phyloP scores from a whole-genome alignment of 2,113 vertebrate species.

The Murina feae region DNA sequence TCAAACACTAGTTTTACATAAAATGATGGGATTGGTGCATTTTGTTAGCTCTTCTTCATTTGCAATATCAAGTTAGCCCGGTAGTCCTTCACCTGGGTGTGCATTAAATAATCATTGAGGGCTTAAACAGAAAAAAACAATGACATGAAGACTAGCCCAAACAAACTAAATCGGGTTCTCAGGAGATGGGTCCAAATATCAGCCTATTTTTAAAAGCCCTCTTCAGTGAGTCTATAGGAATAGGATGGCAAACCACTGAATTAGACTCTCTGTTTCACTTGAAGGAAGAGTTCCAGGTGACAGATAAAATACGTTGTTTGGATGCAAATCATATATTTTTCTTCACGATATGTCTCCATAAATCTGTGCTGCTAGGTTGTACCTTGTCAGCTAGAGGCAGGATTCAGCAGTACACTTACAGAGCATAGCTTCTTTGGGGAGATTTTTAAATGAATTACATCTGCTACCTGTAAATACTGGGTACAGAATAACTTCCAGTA shows the following conservation, averaged over 20 bases:
- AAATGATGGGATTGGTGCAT: neutral
- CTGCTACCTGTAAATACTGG: neutral
- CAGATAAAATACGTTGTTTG: neutral
- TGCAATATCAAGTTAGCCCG: neutral
- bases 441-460: neutral
- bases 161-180: neutral
- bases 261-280: neutral
- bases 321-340: neutral
- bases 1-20: neutral
- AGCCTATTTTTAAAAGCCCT: neutral
- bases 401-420: neutral
- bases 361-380: neutral
- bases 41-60: neutral
- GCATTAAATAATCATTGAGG: neutral
- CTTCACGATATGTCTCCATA: slow-evolving; percentile 7
- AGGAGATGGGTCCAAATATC: neutral
- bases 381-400: neutral
- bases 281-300: neutral
- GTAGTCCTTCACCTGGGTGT: neutral
- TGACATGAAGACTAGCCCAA: neutral
- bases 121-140: neutral
- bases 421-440: neutral
- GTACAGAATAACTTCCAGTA: neutral
- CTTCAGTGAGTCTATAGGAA: neutral
- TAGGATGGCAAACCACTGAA: neutral